A percentile compares a stretch with the other conserved stretches of the same genome.
Conservation (phyloP, 2,797 vertebrate species). For the Trematomus bernacchii region DNA sequence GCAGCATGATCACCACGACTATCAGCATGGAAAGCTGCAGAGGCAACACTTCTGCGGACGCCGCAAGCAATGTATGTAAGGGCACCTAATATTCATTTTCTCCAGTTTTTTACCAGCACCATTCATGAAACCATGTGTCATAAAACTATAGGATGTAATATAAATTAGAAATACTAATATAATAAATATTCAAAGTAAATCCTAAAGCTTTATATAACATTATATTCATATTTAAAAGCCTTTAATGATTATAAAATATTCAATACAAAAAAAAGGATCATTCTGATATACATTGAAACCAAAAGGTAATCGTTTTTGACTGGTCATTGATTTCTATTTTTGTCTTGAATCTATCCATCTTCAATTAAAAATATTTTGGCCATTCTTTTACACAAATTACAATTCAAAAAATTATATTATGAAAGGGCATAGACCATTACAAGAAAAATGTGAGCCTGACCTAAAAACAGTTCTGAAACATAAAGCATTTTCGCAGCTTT, state of each 20-base stretch:
- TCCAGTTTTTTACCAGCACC: not conserved
- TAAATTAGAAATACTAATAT: not conserved
- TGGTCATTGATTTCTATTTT: not conserved
- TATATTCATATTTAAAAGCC: not conserved
- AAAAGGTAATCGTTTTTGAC: not conserved
- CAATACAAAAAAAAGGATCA: no score
- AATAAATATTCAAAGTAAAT: no score
- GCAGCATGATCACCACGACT: conserved; percentile 67
- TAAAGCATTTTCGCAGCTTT: not conserved
- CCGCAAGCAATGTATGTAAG: conserved; percentile 99
- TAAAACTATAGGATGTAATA: not conserved
- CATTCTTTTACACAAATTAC: not conserved
- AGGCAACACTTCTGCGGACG: conserved; percentile 98
- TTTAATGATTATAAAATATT: no score
- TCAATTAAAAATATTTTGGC: not conserved
- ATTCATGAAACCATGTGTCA: not conserved
- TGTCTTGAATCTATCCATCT: no score
- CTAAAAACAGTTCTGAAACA: not conserved
- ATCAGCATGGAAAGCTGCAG: conserved; percentile 83
- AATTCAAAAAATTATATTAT: not conserved
- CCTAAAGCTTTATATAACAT: not conserved
- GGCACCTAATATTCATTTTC: conserved; percentile 84
- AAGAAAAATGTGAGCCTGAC: not conserved
- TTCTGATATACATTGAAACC: not conserved
- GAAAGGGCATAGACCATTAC: not conserved